These are phyloP conservation scores for Drosophila anomelani DNA, from an alignment of 2,888 invertebrate genomes.

Conservation along the genomic window DNA sequence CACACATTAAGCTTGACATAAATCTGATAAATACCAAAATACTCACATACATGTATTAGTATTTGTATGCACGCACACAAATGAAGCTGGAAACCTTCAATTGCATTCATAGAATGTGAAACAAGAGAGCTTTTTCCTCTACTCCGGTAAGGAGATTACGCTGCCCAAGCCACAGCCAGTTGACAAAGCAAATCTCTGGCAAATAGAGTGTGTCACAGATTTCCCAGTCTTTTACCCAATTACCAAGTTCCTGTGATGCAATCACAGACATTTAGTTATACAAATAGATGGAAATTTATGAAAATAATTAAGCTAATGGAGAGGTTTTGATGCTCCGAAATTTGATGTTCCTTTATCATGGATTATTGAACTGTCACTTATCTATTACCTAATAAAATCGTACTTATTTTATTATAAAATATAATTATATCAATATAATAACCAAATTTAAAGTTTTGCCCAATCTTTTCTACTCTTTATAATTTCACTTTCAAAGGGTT, in stretches of 20 bases:
- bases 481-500: too few relatives aligned
- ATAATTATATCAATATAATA: neutral
- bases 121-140: neutral
- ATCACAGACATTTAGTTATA: neutral
- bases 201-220: slow-evolving; percentile 8
- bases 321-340: neutral
- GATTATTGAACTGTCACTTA: too few relatives aligned
- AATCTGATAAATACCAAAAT: slow-evolving; percentile 40
- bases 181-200: slow-evolving; percentile 20
- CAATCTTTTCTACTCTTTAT: too few relatives aligned
- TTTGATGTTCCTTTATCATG: neutral
- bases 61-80: too few relatives aligned
- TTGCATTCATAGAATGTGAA: slow-evolving; percentile 3
- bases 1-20: slow-evolving; percentile 29
- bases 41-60: slow-evolving; percentile 1
- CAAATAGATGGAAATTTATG: neutral
- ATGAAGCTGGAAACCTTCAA: neutral
- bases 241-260: slow-evolving; percentile 4
- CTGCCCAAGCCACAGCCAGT: slow-evolving; percentile 6
- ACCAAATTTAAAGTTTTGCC: too few relatives aligned
- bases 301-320: neutral
- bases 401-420: neutral
- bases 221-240: slow-evolving; percentile 17
- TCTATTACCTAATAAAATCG: neutral
- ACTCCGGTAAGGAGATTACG: slow-evolving; percentile 10